Evolutionary conservation across 1,140 invertebrate species (phyloP).

Genomic region (Parapsyche elsis): DNA sequence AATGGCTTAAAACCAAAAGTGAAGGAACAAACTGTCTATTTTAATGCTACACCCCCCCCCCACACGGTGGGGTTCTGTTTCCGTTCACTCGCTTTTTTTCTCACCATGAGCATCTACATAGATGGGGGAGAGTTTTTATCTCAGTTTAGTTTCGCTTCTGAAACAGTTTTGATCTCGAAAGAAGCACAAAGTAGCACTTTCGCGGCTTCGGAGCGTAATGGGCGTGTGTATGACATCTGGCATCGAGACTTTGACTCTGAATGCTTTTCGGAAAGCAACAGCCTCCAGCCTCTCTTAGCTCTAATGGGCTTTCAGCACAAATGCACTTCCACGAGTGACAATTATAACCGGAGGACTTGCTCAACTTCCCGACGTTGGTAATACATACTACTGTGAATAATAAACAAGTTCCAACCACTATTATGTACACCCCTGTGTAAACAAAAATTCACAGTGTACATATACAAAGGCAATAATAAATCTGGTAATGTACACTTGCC

Average conservation of each 20-base stretch:
- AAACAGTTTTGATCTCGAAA: neutral
- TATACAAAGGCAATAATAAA: too few relatives aligned
- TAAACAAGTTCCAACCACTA: too few relatives aligned
- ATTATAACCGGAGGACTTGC: slow-evolving; percentile 16
- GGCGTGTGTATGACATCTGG: slow-evolving; percentile 16
- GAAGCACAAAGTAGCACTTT: neutral
- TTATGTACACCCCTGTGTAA: too few relatives aligned
- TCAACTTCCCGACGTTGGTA: neutral
- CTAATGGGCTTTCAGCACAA: slow-evolving; percentile 15
- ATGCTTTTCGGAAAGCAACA: neutral
- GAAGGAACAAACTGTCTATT: slow-evolving; percentile 20
- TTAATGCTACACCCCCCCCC: neutral
- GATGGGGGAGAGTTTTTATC: neutral
- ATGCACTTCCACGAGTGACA: slow-evolving; percentile 1
- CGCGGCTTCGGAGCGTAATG: neutral
- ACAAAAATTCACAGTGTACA: too few relatives aligned
- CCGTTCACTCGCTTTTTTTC: slow-evolving; percentile 4
- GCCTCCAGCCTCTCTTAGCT: neutral
- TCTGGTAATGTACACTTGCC: too few relatives aligned
- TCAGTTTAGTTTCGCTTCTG: neutral
- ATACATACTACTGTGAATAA: too few relatives aligned
- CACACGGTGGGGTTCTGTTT: neutral
- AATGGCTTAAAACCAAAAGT: slow-evolving; percentile 1
- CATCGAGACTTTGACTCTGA: neutral
- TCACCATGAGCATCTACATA: neutral